phyloP scores from a whole-genome alignment of 2,888 invertebrate species.

The Dicyrtoma fusca region DNA sequence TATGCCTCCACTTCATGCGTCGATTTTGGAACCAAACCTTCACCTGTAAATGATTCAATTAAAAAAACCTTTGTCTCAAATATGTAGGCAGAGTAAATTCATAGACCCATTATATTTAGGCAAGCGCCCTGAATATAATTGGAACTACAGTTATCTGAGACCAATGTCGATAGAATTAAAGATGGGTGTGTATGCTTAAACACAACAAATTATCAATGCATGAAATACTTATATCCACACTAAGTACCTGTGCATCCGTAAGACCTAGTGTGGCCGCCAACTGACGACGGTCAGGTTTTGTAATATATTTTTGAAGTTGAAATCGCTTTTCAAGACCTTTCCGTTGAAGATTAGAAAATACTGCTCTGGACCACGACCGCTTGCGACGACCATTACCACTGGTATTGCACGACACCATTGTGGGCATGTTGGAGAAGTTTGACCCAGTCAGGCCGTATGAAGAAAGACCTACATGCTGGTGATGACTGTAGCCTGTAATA shows the following conservation, averaged over 20 bases:
- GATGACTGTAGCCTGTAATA: conserved; percentile 17
- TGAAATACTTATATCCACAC: too few species aligned
- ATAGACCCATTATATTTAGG: too few species aligned
- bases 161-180: too few species aligned
- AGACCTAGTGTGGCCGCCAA: conserved; percentile 87
- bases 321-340: conserved; percentile 91
- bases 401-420: conserved; percentile 51
- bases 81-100: too few species aligned
- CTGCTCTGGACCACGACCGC: conserved; percentile 92
- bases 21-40: conserved; percentile 94
- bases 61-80: too few species aligned
- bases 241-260: conserved; percentile 84
- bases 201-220: too few species aligned
- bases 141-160: too few species aligned
- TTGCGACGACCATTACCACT: conserved; percentile 69
- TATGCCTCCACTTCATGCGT: conserved; percentile 86
- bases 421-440: conserved; percentile 48
- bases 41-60: conserved; percentile 69
- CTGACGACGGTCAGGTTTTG: conserved; percentile 90
- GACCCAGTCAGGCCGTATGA: conserved; percentile 23
- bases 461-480: neutral
- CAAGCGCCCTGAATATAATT: too few species aligned
- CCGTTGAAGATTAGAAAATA: conserved; percentile 91
- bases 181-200: neutral
- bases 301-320: conserved; percentile 93